These are phyloP conservation scores for Cavia aperea DNA, from an alignment of 2,113 vertebrate species.

Conservation along the genomic window DNA sequence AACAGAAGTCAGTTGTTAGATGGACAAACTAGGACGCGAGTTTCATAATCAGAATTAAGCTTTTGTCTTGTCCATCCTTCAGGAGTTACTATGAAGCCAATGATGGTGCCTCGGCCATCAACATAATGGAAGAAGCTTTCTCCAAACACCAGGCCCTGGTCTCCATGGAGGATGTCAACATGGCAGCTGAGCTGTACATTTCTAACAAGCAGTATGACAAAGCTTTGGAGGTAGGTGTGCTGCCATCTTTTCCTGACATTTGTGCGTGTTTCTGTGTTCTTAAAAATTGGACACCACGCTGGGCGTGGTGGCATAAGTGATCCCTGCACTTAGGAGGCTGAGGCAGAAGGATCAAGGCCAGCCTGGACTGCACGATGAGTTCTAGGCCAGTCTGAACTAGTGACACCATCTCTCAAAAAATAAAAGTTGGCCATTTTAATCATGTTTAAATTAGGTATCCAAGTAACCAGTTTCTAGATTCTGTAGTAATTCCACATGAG, in stretches of 20 bases:
- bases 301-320: too few species aligned
- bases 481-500: background rate
- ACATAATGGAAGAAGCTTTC: conserved; percentile 91
- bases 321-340: too few species aligned
- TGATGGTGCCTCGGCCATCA: conserved; percentile 87
- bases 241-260: background rate
- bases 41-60: conserved; percentile 33
- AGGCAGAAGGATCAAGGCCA: too few species aligned
- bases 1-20: conserved; percentile 7
- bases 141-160: conserved; percentile 86
- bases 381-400: too few species aligned
- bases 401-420: too few species aligned
- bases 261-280: background rate
- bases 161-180: conserved; percentile 91
- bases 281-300: background rate
- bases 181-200: conserved; percentile 92
- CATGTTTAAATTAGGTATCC: too few species aligned
- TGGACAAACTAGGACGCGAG: background rate
- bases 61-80: background rate
- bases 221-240: conserved; percentile 85
- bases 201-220: conserved; percentile 88
- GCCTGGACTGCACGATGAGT: too few species aligned
- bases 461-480: too few species aligned
- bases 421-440: too few species aligned
- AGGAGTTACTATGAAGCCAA: conserved; percentile 96